phyloP scores from a whole-genome alignment of 2,113 vertebrate species.

The Apaloderma vittatum region DNA sequence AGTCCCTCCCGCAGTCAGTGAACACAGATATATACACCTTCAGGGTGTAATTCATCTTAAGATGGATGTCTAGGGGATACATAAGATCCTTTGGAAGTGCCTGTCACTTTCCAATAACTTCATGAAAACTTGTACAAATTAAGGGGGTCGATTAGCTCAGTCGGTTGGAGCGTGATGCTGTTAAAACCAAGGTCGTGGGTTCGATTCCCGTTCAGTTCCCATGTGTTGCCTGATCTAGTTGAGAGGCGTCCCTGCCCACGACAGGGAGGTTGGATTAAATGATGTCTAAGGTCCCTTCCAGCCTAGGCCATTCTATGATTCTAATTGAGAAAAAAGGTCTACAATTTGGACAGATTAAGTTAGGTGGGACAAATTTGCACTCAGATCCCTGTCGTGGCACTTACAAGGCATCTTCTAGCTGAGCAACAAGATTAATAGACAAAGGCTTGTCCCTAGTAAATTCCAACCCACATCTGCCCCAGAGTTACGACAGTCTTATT shows the following conservation, averaged over 20 bases:
- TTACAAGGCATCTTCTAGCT: not conserved
- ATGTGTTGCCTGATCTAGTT: too few relatives aligned
- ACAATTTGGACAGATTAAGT: not conserved
- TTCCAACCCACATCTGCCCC: not conserved
- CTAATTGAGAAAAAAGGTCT: not conserved
- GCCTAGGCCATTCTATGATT: too few relatives aligned
- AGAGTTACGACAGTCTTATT: not conserved
- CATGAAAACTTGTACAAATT: not conserved
- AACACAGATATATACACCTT: not conserved
- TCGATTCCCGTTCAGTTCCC: too few relatives aligned
- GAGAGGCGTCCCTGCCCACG: too few relatives aligned
- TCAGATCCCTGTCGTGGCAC: not conserved
- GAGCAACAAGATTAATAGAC: not conserved
- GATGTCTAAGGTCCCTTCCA: too few relatives aligned
- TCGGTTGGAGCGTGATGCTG: too few relatives aligned
- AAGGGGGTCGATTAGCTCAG: too few relatives aligned
- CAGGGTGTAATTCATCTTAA: not conserved
- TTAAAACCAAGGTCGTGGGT: too few relatives aligned
- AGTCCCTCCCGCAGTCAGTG: not conserved
- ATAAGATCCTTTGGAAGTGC: not conserved
- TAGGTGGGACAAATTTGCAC: not conserved
- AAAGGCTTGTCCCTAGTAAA: not conserved
- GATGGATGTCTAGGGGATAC: not conserved
- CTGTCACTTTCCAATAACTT: not conserved
- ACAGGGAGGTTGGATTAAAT: too few relatives aligned